phyloP scores from a whole-genome alignment of 2,797 vertebrate genomes.

The Amniataba percoides region DNA sequence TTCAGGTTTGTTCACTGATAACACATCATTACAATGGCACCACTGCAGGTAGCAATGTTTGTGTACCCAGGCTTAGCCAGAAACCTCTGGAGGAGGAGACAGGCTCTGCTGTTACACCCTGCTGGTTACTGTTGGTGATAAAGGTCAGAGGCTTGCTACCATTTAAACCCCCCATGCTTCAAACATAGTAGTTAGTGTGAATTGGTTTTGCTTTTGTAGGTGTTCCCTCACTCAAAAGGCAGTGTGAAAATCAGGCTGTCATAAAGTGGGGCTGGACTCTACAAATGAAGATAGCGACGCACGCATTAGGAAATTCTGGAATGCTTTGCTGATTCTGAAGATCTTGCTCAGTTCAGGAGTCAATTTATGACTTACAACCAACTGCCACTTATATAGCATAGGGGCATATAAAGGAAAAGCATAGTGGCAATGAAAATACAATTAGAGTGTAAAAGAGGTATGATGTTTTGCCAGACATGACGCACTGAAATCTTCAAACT shows the following conservation, averaged over 20 bases:
- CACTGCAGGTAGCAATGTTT: neutral
- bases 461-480: neutral
- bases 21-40: neutral
- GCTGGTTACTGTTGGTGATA: neutral
- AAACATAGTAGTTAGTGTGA: neutral
- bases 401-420: neutral
- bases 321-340: neutral
- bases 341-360: neutral
- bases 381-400: too few species aligned
- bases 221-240: neutral
- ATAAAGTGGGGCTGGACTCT: neutral
- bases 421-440: neutral
- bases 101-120: neutral
- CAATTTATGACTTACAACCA: neutral
- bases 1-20: constrained; percentile 9
- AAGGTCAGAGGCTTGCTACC: neutral
- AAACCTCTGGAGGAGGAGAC: neutral
- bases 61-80: constrained; percentile 1
- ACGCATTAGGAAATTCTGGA: neutral
- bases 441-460: neutral
- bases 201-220: neutral
- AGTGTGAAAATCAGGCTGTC: neutral
- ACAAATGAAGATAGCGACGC: neutral
- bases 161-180: neutral
- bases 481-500: neutral